A percentile compares a stretch with the other conserved stretches of the same genome.
Conservation (phyloP, 2,113 vertebrate genomes). For the Acinonyx jubatus region DNA sequence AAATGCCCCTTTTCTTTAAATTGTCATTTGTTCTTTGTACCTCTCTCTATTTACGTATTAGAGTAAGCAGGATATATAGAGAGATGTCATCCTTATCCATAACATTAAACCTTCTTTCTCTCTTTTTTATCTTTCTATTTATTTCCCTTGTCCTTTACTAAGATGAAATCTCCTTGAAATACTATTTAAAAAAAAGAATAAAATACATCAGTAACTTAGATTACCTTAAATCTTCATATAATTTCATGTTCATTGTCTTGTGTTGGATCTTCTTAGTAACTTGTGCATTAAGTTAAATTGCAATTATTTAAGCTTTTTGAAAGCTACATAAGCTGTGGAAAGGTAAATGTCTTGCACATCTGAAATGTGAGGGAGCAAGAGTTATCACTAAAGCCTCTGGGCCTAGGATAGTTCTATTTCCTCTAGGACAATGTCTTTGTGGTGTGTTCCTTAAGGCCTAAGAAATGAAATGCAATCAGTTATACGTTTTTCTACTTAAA, state of each 20-base stretch:
- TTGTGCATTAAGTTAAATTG: not conserved
- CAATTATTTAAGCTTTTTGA: not conserved
- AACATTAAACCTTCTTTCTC: not conserved
- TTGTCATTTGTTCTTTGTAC: not conserved
- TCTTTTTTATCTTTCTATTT: not conserved
- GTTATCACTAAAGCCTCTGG: not conserved
- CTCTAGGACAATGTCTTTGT: not conserved
- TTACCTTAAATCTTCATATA: not conserved
- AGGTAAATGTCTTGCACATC: not conserved
- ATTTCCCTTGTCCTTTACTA: not conserved
- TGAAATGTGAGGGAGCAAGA: not conserved
- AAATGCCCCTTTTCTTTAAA: not conserved
- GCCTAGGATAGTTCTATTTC: not conserved
- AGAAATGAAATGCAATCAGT: not conserved
- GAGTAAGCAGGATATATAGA: not conserved
- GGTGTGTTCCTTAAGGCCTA: not conserved
- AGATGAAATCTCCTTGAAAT: not conserved
- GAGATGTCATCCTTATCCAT: not conserved
- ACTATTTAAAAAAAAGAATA: not conserved
- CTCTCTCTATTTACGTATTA: not conserved
- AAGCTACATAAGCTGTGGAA: not conserved
- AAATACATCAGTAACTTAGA: not conserved
- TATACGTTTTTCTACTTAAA: not conserved
- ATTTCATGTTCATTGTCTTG: slow-evolving; percentile 7
- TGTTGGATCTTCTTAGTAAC: not conserved